phyloP scores from a whole-genome alignment of 1,140 invertebrate genomes.

The Drosophila arawakana region DNA sequence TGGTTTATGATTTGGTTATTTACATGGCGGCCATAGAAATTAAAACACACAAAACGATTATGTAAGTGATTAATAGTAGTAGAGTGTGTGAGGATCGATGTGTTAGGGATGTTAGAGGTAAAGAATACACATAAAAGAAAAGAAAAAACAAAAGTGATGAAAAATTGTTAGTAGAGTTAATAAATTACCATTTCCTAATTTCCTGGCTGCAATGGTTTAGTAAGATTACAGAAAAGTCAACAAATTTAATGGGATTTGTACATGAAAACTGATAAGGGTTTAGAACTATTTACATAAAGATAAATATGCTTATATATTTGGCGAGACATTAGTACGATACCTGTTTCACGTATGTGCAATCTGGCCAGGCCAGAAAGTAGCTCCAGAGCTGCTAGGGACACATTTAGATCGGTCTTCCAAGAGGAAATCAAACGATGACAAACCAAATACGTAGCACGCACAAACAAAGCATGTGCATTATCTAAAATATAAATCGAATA shows the following conservation, averaged over 20 bases:
- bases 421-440: constrained; percentile 97
- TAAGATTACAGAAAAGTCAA: constrained; percentile 15
- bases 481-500: constrained; percentile 53
- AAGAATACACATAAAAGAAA: constrained; percentile 69
- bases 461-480: constrained; percentile 90
- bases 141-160: constrained; percentile 72
- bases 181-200: constrained; percentile 82
- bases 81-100: constrained; percentile 15
- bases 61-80: constrained; percentile 20
- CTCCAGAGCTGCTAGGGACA: constrained; percentile 96
- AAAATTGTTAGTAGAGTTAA: constrained; percentile 61
- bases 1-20: constrained; percentile 19
- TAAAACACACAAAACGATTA: constrained; percentile 47
- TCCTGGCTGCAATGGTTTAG: constrained; percentile 72
- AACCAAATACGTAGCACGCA: constrained; percentile 95
- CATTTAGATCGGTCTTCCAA: constrained; percentile 98
- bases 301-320: constrained; percentile 9
- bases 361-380: constrained; percentile 95
- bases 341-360: constrained; percentile 93
- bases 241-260: constrained; percentile 17
- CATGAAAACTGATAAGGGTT: constrained; percentile 27
- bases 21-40: constrained; percentile 45
- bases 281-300: constrained; percentile 39
- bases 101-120: constrained; percentile 32
- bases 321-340: constrained; percentile 84